These are phyloP conservation scores for Tympanuchus pallidicinctus DNA, from an alignment of 2,113 vertebrate species.

Conservation along the genomic window DNA sequence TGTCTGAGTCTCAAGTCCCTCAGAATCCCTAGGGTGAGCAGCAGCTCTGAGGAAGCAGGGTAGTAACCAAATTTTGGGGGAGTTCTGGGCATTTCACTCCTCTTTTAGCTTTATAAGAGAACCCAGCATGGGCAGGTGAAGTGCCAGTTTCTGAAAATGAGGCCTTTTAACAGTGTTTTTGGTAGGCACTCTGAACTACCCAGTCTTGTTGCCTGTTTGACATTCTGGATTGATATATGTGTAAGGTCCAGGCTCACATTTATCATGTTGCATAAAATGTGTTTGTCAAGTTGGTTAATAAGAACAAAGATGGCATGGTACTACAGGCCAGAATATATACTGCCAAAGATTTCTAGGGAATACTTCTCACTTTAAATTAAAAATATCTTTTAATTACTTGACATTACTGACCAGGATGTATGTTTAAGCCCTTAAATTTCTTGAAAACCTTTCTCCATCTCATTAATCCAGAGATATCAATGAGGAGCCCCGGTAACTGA, in stretches of 20 bases:
- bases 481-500: not conserved
- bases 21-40: not conserved
- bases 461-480: not conserved
- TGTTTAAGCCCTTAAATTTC: not conserved
- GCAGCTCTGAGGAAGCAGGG: not conserved
- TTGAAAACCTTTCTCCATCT: not conserved
- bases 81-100: not conserved
- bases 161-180: not conserved
- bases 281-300: not conserved
- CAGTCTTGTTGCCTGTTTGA: not conserved
- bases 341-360: not conserved
- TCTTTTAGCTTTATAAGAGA: not conserved
- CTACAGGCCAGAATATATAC: not conserved
- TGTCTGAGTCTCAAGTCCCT: not conserved
- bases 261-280: not conserved
- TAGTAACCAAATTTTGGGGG: not conserved
- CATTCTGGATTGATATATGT: not conserved
- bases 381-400: not conserved
- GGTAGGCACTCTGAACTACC: rapidly evolving
- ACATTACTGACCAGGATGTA: not conserved
- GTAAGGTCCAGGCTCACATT: not conserved
- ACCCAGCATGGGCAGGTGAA: not conserved
- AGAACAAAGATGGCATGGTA: not conserved
- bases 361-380: not conserved
- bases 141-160: not conserved